A percentile compares a stretch with the other conserved stretches of the same genome.
Evolutionary conservation across 2,113 vertebrate species (phyloP).

Genomic region (Rhizomys pruinosus): DNA sequence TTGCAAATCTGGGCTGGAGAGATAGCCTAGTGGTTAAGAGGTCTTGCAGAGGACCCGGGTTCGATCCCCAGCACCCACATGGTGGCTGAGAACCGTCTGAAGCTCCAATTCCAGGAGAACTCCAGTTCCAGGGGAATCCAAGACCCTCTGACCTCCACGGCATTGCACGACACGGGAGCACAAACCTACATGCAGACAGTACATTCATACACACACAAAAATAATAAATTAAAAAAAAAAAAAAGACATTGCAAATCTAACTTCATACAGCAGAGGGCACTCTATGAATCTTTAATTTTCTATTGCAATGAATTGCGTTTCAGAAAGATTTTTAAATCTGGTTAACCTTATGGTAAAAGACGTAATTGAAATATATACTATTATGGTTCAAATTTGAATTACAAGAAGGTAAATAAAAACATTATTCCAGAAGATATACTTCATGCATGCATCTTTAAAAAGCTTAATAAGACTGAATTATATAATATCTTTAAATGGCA

Average conservation of each 20-base stretch:
- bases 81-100: too few relatives aligned
- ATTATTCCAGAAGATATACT: background rate
- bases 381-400: background rate
- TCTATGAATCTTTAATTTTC: conserved; percentile 32
- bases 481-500: background rate
- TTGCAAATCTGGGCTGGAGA: too few relatives aligned
- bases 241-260: background rate
- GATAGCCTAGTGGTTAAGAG: too few relatives aligned
- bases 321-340: conserved; percentile 11
- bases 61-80: too few relatives aligned
- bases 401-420: background rate
- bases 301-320: conserved; percentile 36
- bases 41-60: too few relatives aligned
- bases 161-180: too few relatives aligned
- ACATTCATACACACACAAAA: too few relatives aligned
- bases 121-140: too few relatives aligned
- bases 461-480: background rate
- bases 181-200: too few relatives aligned
- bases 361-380: background rate
- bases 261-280: conserved; percentile 45
- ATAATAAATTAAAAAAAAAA: too few relatives aligned
- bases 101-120: too few relatives aligned
- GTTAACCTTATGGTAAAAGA: background rate
- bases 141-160: too few relatives aligned
- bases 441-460: background rate